Conservation (phyloP, 2,113 vertebrate species). For the Damaliscus lunatus region DNA sequence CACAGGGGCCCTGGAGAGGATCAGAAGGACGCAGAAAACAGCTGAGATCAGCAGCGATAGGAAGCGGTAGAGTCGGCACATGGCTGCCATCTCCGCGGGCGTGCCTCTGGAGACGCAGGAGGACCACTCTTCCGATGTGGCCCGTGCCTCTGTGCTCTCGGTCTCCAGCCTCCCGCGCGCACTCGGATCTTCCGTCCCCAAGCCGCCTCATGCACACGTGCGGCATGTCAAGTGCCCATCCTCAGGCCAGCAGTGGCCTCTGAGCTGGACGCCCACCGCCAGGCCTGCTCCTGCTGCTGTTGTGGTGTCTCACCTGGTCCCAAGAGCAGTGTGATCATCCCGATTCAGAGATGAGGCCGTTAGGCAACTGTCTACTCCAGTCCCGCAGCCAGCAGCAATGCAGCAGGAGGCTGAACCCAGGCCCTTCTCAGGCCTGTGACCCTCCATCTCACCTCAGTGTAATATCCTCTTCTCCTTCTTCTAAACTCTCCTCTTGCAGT, state of each 20-base stretch:
- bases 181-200: background rate
- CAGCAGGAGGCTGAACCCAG: background rate
- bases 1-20: background rate
- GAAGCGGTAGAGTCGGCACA: background rate
- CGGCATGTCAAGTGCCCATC: background rate
- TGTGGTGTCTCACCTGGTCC: background rate
- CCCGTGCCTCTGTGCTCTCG: background rate
- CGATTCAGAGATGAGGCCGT: background rate
- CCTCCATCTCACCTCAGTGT: background rate
- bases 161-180: background rate
- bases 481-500: background rate
- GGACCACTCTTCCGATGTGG: background rate
- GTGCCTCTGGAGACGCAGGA: background rate
- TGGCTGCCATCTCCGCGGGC: background rate
- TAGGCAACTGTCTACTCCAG: background rate
- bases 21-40: background rate
- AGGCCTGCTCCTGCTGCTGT: background rate
- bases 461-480: background rate
- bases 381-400: background rate
- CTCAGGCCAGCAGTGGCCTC: background rate
- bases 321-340: background rate
- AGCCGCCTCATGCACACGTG: background rate
- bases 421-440: background rate
- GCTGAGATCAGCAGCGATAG: background rate
- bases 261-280: background rate